Evolutionary conservation across 2,888 invertebrate species (phyloP).

Genomic region (Dyspetes luteomarginatus): DNA sequence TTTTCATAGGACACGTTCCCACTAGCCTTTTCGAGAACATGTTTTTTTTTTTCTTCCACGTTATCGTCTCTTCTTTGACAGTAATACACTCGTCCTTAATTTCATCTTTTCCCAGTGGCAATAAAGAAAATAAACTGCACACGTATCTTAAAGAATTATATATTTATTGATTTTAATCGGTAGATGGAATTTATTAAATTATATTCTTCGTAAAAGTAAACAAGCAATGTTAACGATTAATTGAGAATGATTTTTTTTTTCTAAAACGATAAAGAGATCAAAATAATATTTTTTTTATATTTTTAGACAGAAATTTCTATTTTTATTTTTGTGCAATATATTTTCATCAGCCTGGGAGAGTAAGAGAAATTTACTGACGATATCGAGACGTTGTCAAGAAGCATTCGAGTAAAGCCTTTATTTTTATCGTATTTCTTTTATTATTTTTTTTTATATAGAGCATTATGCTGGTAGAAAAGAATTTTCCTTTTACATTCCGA

Average conservation of each 20-base stretch:
- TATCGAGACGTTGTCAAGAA: conserved; percentile 2
- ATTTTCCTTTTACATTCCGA: conserved; percentile 8
- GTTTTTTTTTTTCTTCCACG: neutral
- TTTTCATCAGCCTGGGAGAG: too few relatives aligned
- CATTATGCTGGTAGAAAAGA: conserved; percentile 7
- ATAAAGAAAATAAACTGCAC: conserved; percentile 40
- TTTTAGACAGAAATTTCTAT: neutral
- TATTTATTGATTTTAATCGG: too few relatives aligned
- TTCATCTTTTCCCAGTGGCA: conserved; percentile 9
- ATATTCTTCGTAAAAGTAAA: too few relatives aligned
- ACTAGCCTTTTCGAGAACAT: conserved; percentile 17
- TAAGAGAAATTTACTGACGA: neutral
- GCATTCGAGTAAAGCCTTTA: conserved; percentile 1
- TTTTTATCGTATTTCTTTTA: neutral
- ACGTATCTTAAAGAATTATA: neutral
- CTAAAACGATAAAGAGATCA: too few relatives aligned
- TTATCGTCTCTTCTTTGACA: neutral
- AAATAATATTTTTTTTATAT: too few relatives aligned
- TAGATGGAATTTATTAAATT: too few relatives aligned
- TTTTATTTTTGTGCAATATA: too few relatives aligned
- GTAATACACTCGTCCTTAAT: conserved; percentile 11
- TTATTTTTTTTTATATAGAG: conserved; percentile 7
- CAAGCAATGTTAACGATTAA: too few relatives aligned
- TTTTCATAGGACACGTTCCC: conserved; percentile 38
- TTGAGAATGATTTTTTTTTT: too few relatives aligned